Evolutionary conservation across 2,113 vertebrate species (phyloP), one percentile per base, ranked within the genome.

Genomic region (Falco punctatus): DNA sequence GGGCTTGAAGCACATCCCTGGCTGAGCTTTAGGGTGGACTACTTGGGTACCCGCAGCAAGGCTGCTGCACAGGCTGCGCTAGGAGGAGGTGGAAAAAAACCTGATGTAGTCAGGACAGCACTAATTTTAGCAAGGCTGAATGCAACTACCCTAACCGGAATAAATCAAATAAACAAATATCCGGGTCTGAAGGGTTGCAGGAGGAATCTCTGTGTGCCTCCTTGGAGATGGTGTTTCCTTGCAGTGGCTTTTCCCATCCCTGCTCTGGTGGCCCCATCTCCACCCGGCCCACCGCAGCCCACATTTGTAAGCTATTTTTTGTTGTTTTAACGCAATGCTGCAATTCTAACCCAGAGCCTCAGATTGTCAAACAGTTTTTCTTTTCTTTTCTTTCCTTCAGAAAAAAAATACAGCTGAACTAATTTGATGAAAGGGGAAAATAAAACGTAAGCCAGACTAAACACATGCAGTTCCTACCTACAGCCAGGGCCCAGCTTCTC

Each of bases 381-480:
- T 96, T 95, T 86, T 93, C 92, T 96, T 95, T 90, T 91, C 77
- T 96, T 97, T 92, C 75, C 64, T 95, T 52, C 64, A 90, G 90
- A 89, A 92, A 94, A 95, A 96, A 97, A 94, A 90, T 94, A 97
- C 97, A 97, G 97, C 97, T 98, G 98, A 98, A 97, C 97, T 97
- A 98, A 98, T 98, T 97, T 91, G 97, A 97, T 98, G 97, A 98
- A 98, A 98, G 97, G 97, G 79, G 81, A 98, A 98, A 98, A 98
- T 93, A 98, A 97, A 98, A 94, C 11, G 32, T 95, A 96, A 96
- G 97, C 97, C 98, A 97, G 98, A 97, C 97, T 97, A 98, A 98
- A 98, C 96, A 98, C 95, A 96, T 89, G 51, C 80, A 95, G 97
- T 96, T 98, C 98, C 98, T 97, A 98, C 98, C 97, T 98, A 97